Evolutionary conservation across 2,113 vertebrate genomes (phyloP).

Genomic region (Notothenia coriiceps): DNA sequence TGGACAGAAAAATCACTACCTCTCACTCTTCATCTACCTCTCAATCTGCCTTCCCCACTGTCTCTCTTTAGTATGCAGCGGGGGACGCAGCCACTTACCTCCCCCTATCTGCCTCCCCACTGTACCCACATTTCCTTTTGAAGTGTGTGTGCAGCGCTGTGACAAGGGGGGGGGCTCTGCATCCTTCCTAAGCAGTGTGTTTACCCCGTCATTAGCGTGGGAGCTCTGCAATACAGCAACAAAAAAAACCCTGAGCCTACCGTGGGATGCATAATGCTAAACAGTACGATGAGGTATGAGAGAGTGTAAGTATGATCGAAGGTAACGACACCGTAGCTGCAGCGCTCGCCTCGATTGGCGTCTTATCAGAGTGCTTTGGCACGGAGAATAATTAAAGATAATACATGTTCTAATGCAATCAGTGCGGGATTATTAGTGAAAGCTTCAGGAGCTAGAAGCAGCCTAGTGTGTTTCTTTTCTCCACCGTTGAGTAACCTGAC

Average conservation of each 20-base stretch:
- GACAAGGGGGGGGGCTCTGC: slow-evolving; percentile 37
- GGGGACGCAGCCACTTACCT: slow-evolving; percentile 44
- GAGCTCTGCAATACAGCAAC: slow-evolving; percentile 41
- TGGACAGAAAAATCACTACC: slow-evolving; percentile 76
- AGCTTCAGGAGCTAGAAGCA: slow-evolving; percentile 54
- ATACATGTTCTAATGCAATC: slow-evolving; percentile 67
- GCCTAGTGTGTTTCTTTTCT: slow-evolving; percentile 54
- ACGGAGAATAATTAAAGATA: slow-evolving; percentile 68
- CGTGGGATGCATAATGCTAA: slow-evolving; percentile 58
- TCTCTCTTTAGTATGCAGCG: slow-evolving; percentile 65
- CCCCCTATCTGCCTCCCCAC: slow-evolving; percentile 22
- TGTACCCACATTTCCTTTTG: slow-evolving; percentile 62
- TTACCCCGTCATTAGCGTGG: slow-evolving; percentile 59
- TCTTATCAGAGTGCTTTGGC: slow-evolving; percentile 32
- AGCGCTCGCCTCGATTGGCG: slow-evolving; percentile 1
- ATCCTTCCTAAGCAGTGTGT: slow-evolving; percentile 42
- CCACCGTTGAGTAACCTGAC: slow-evolving; percentile 47
- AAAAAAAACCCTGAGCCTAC: slow-evolving; percentile 14
- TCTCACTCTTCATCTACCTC: slow-evolving; percentile 71
- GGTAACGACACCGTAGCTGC: slow-evolving; percentile 45
- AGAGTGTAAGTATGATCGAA: slow-evolving; percentile 46
- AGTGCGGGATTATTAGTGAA: slow-evolving; percentile 61
- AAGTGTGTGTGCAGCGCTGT: slow-evolving; percentile 45
- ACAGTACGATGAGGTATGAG: slow-evolving; percentile 63
- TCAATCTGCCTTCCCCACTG: slow-evolving; percentile 54